Evolutionary conservation across 2,888 invertebrate species (phyloP).

Genomic region (Odontocolon sp.): DNA sequence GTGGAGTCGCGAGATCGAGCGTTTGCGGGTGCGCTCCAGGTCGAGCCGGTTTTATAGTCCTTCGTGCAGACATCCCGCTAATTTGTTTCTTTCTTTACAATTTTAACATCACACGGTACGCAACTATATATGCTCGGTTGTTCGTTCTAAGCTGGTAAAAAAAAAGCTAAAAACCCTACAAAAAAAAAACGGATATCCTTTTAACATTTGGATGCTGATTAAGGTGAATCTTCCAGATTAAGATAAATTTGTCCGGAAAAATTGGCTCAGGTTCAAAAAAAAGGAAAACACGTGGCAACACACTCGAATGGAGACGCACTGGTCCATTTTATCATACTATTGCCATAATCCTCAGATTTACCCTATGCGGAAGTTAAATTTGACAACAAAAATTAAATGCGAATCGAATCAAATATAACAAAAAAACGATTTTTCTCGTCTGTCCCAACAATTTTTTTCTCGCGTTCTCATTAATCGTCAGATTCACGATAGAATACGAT

Average conservation of each 20-base stretch:
- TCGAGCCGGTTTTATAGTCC: slow-evolving; percentile 58
- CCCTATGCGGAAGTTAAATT: too few relatives aligned
- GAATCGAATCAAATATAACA: too few relatives aligned
- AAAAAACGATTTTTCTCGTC: background rate
- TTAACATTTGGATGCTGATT: too few relatives aligned
- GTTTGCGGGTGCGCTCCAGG: slow-evolving; percentile 14
- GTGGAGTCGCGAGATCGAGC: slow-evolving; percentile 37
- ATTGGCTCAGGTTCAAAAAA: too few relatives aligned
- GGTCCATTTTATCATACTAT: too few relatives aligned
- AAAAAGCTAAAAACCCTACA: background rate
- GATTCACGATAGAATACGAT: background rate
- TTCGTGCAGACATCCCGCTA: slow-evolving; percentile 56
- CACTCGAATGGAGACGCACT: too few relatives aligned
- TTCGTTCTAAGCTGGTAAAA: background rate
- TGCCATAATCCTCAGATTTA: too few relatives aligned
- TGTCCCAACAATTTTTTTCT: background rate
- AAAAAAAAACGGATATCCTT: background rate
- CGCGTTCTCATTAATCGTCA: background rate
- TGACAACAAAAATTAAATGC: too few relatives aligned
- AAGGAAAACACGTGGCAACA: too few relatives aligned
- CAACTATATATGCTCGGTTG: background rate
- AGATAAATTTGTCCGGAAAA: too few relatives aligned
- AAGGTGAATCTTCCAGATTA: too few relatives aligned
- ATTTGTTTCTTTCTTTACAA: slow-evolving; percentile 59
- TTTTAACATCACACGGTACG: slow-evolving; percentile 37